phyloP scores from a whole-genome alignment of 1,140 invertebrate genomes.

The Bombus breviceps region DNA sequence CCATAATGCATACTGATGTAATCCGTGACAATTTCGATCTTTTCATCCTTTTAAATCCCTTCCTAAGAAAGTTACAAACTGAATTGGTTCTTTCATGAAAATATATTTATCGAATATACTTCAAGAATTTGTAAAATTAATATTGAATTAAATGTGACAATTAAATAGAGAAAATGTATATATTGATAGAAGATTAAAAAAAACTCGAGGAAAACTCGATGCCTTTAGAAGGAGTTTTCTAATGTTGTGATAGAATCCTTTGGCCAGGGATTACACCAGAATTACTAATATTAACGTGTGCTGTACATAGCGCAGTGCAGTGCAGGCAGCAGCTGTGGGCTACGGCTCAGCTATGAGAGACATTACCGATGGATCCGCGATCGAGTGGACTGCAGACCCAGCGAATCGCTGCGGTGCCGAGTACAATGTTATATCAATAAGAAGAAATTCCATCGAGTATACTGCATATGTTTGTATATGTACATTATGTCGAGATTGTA shows the following conservation, averaged over 20 bases:
- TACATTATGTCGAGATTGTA: slow-evolving; percentile 80
- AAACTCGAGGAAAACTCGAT: neutral
- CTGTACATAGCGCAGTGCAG: slow-evolving; percentile 82
- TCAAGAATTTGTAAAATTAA: neutral
- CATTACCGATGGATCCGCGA: slow-evolving; percentile 74
- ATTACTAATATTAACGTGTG: slow-evolving; percentile 78
- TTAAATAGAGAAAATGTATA: neutral
- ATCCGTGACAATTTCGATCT: slow-evolving; percentile 64
- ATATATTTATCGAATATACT: neutral
- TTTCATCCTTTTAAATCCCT: neutral
- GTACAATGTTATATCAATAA: slow-evolving; percentile 51
- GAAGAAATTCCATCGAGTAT: slow-evolving; percentile 53
- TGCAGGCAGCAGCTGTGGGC: slow-evolving; percentile 81
- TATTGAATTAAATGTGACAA: neutral
- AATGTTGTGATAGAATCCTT: neutral
- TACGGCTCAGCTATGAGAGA: slow-evolving; percentile 80
- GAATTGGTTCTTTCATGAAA: neutral
- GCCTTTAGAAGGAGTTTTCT: neutral
- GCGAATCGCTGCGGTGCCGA: slow-evolving; percentile 64
- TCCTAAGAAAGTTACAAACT: neutral
- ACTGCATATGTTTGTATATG: slow-evolving; percentile 80
- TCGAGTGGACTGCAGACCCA: slow-evolving; percentile 71
- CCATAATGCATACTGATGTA: slow-evolving; percentile 73
- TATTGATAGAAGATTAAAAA: too few relatives aligned
- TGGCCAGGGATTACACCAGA: slow-evolving; percentile 76